Evolutionary conservation across 2,113 vertebrate species (phyloP).

Genomic region (Cyphomyrus discorhynchus): DNA sequence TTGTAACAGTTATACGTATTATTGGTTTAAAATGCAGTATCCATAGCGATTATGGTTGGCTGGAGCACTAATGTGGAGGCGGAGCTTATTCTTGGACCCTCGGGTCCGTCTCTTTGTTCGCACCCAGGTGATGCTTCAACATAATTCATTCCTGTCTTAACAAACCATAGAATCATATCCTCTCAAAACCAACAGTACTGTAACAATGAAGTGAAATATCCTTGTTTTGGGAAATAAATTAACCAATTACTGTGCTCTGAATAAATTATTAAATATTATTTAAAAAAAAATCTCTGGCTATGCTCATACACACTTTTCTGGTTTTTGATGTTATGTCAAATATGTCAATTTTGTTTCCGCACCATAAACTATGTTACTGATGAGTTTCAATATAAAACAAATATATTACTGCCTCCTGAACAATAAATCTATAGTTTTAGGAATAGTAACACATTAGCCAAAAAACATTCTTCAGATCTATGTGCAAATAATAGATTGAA

Average conservation of each 20-base stretch:
- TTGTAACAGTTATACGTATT: background rate
- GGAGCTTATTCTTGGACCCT: background rate
- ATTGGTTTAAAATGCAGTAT: background rate
- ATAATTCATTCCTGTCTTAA: background rate
- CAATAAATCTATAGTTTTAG: background rate
- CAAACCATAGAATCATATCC: background rate
- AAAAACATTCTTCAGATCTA: background rate
- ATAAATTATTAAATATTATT: background rate
- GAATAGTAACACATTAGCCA: background rate
- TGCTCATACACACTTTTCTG: background rate
- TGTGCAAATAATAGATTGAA: background rate
- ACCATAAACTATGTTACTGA: background rate
- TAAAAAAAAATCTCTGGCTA: background rate
- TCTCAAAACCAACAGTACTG: background rate
- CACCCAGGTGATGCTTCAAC: background rate
- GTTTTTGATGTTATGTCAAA: background rate
- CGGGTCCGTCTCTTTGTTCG: background rate
- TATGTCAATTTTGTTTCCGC: background rate
- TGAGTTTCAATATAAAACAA: background rate
- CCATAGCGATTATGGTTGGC: background rate
- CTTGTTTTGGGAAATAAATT: background rate
- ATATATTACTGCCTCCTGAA: background rate
- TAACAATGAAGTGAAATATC: background rate
- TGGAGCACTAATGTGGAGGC: background rate
- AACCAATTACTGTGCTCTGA: background rate